Percentiles rank a stretch among this genome's conserved stretches.
These are phyloP conservation scores for Aphelenchoides fujianensis DNA, from an alignment of 1,140 invertebrate species.

Conservation along the genomic window DNA sequence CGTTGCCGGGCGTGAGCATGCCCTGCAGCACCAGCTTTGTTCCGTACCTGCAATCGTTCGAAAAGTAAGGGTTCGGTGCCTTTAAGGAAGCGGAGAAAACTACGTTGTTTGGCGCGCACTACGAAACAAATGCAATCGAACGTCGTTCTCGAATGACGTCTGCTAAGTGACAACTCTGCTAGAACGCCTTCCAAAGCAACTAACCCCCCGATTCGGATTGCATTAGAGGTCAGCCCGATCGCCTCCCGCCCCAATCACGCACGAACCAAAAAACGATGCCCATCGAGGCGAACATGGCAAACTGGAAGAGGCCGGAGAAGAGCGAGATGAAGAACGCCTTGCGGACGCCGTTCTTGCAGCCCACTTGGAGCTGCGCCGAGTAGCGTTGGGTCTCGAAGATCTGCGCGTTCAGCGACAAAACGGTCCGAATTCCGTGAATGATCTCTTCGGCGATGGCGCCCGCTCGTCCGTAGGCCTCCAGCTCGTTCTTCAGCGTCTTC, in stretches of 20 bases:
- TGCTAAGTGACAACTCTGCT: too few species aligned
- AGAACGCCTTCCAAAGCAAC: too few species aligned
- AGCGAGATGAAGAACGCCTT: neutral
- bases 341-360: neutral
- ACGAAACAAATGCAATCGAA: too few species aligned
- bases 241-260: too few species aligned
- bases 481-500: constrained; percentile 3
- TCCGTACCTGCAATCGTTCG: constrained; percentile 11
- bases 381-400: constrained; percentile 27
- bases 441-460: constrained; percentile 73
- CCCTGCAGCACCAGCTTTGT: constrained; percentile 25
- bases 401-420: constrained; percentile 78
- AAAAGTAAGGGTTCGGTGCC: too few species aligned
- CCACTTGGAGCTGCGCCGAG: neutral
- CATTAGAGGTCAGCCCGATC: too few species aligned
- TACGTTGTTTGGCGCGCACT: too few species aligned
- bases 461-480: constrained; percentile 20
- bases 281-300: constrained; percentile 65
- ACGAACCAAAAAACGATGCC: constrained; percentile 33
- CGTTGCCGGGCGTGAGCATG: constrained; percentile 25
- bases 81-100: too few species aligned
- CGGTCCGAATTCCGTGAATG: constrained; percentile 73
- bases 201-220: too few species aligned
- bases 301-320: constrained; percentile 65
- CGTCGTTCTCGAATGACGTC: too few species aligned